Conservation (phyloP, 1,140 invertebrate species). For the Parapsyche elsis region DNA sequence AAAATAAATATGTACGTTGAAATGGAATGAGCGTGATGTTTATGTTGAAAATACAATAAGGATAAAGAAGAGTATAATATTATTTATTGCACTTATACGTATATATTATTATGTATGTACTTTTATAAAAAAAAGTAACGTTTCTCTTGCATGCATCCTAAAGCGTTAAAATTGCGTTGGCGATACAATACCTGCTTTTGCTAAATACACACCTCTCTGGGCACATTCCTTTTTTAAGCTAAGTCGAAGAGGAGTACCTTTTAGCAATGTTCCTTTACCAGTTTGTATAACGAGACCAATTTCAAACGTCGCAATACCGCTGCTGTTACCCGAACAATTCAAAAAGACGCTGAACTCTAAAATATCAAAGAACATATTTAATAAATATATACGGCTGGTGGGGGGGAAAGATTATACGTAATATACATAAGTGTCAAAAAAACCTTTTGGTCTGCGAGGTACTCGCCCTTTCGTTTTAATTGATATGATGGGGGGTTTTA, state of each 20-base stretch:
- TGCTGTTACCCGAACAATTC: constrained; percentile 89
- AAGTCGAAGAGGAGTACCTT: constrained; percentile 90
- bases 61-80: background rate
- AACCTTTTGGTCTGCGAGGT: constrained; percentile 86
- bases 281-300: constrained; percentile 89
- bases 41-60: background rate
- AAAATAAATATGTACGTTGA: too few species aligned
- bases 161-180: constrained; percentile 70
- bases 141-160: constrained; percentile 50
- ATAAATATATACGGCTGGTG: background rate
- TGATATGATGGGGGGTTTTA: constrained; percentile 87
- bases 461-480: constrained; percentile 86
- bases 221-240: constrained; percentile 94
- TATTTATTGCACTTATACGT: background rate
- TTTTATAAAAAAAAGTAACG: background rate
- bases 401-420: background rate
- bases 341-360: constrained; percentile 92
- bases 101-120: too few species aligned
- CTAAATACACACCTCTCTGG: constrained; percentile 84
- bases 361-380: background rate
- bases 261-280: constrained; percentile 78
- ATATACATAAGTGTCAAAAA: background rate
- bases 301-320: constrained; percentile 88
- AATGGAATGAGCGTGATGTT: too few species aligned
- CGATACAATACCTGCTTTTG: constrained; percentile 70